These are phyloP conservation scores for Callyntrura sp. DNA, from an alignment of 2,888 invertebrate species.

Conservation along the genomic window DNA sequence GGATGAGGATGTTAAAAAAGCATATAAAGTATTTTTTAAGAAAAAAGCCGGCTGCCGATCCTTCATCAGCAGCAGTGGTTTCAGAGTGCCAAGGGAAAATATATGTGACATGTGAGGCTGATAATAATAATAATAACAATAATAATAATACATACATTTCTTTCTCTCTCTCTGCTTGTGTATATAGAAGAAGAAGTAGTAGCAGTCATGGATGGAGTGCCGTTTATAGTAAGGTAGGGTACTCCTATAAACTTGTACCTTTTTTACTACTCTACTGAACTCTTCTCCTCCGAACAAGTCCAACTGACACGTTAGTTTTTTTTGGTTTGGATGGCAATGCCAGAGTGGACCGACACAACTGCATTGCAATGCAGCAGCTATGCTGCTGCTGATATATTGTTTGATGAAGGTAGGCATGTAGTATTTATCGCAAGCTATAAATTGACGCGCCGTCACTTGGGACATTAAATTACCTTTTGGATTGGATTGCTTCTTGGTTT, in stretches of 20 bases:
- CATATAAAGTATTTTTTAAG: slow-evolving; percentile 56
- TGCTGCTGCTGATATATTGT: slow-evolving; percentile 63
- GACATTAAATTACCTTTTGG: slow-evolving; percentile 75
- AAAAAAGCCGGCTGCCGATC: slow-evolving; percentile 66
- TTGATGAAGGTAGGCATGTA: slow-evolving; percentile 75
- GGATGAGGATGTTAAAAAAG: slow-evolving; percentile 74
- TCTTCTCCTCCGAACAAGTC: slow-evolving; percentile 41
- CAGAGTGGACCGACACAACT: slow-evolving; percentile 43
- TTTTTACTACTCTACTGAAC: slow-evolving; percentile 40
- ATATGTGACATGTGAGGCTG: slow-evolving; percentile 71
- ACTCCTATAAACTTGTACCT: slow-evolving; percentile 37
- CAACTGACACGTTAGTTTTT: slow-evolving; percentile 52
- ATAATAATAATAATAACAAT: slow-evolving; percentile 65
- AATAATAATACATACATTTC: slow-evolving; percentile 15
- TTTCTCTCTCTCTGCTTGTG: no score
- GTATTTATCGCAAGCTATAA: slow-evolving; percentile 76
- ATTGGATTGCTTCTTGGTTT: slow-evolving; percentile 25
- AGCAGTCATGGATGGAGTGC: not conserved
- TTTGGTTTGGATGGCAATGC: no score
- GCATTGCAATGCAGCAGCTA: slow-evolving; percentile 31
- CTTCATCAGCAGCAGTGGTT: slow-evolving; percentile 54
- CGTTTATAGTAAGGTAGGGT: not conserved
- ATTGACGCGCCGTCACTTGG: slow-evolving; percentile 71
- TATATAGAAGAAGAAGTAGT: slow-evolving; percentile 32
- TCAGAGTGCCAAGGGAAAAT: slow-evolving; percentile 63